Conservation (phyloP, 1,140 invertebrate species). For the Dendrolimus kikuchii region DNA sequence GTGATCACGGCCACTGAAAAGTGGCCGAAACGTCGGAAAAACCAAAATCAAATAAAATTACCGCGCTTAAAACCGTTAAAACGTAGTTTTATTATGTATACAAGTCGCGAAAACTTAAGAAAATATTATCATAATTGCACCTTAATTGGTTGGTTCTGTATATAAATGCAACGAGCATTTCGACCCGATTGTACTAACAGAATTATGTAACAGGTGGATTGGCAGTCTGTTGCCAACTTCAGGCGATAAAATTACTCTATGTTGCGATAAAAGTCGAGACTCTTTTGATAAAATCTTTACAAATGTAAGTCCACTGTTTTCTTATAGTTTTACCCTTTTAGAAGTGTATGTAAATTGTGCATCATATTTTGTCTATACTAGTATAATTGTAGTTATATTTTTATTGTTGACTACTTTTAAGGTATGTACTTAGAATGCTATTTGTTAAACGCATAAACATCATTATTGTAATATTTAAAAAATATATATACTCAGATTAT, state of each 20-base stretch:
- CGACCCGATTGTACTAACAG: no score
- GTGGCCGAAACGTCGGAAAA: no score
- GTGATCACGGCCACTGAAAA: no score
- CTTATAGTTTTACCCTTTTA: conserved; percentile 47
- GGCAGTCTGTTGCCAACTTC: not conserved
- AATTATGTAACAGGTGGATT: not conserved
- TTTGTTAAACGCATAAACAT: not conserved
- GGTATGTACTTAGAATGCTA: conserved; percentile 18
- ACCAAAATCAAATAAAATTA: no score
- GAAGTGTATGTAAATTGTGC: conserved; percentile 27
- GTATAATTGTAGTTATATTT: conserved; percentile 40
- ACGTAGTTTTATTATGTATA: no score
- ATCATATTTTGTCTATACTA: no score
- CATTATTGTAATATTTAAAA: conserved; percentile 2
- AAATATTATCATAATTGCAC: no score
- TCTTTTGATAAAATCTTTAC: conserved; percentile 60
- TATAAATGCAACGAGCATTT: no score
- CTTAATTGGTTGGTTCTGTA: no score
- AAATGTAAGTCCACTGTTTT: conserved; percentile 44
- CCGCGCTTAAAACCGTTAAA: no score
- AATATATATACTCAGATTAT: not conserved
- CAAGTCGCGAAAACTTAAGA: no score
- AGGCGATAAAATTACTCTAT: not conserved
- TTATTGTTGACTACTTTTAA: conserved; percentile 68
- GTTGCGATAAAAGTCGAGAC: not conserved